phyloP scores from a whole-genome alignment of 1,140 invertebrate genomes.

The Zaprionus inermis region DNA sequence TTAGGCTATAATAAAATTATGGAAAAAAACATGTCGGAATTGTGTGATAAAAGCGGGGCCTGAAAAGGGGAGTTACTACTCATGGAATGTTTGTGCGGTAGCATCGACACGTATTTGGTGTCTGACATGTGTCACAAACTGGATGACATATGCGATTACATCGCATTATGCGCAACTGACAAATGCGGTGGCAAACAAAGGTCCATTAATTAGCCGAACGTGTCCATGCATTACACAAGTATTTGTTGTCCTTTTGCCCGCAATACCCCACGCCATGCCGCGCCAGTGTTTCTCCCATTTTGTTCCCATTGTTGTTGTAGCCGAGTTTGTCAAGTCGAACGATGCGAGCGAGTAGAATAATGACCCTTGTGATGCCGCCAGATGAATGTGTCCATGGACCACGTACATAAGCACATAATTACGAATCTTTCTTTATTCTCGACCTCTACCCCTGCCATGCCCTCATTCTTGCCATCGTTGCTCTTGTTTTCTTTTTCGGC shows the following conservation, averaged over 20 bases:
- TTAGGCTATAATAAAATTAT: not conserved
- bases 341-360: slow-evolving; percentile 41
- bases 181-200: slow-evolving; percentile 61
- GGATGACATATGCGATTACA: slow-evolving; percentile 52
- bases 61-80: no score
- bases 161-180: slow-evolving; percentile 40
- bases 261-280: no score
- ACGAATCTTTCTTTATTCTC: slow-evolving; percentile 52
- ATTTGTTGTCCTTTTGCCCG: slow-evolving; percentile 45
- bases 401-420: slow-evolving; percentile 64
- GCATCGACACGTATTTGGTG: slow-evolving; percentile 10
- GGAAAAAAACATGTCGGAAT: not conserved
- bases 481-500: slow-evolving; percentile 30
- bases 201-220: slow-evolving; percentile 74
- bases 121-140: slow-evolving; percentile 35
- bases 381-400: slow-evolving; percentile 62
- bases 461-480: not conserved
- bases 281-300: not conserved
- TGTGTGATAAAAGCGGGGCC: not conserved
- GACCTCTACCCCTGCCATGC: not conserved
- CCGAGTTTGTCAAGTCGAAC: slow-evolving; percentile 32
- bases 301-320: not conserved
- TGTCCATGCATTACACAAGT: slow-evolving; percentile 75
- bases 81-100: not conserved
- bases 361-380: slow-evolving; percentile 57